Base-by-base conservation (phyloP, 2,113 vertebrate species). In the Coturnix japonica region DNA sequence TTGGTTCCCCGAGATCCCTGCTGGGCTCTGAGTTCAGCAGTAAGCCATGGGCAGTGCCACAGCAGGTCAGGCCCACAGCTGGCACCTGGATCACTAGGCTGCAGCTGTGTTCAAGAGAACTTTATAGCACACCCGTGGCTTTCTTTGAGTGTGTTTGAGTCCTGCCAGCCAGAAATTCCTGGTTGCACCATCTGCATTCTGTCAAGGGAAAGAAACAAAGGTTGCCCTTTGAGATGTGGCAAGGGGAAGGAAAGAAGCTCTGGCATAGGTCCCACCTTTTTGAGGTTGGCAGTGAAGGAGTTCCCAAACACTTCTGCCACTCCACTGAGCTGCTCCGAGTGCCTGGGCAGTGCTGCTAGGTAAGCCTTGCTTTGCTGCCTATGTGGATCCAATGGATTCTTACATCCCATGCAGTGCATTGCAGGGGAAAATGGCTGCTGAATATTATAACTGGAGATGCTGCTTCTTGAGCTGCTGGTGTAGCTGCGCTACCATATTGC, bases 371-470 rank as follows among this genome's bases (percentile, higher is more conserved):
- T 43, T 53, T 53, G 7, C 39, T 39, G 33, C 11, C 33, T 2
- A 0, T 57, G 25, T 41, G 39, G 54, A 69, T 67, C 21, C 37
- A 31, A 37, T 0, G n/a, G 51, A 47, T 90, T 82, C 41, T 67
- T n/a, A 22, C 12, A 19, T 53, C 41, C 49, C 3, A 0, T 37
- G 20, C 19, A 22, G 47, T 21, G 23, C 0, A 1, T 59, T 33
- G 41, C 35, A 6, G 28, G 51, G n/a, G 44, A 31, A 74, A 83
- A 64, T 5, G 26, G 23, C 47, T 35, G 30, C 30, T 65, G 43
- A 22, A 19, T 64, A 44, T 51, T 26, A 41, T 13, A 53, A 35
- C 33, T 21, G 22, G 43, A 69, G 37, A 11, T n/a, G 37, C 41
- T 70, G 25, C 7, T 56, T 63, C 39, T 70, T 33, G 56, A 46